Evolutionary conservation across 2,888 invertebrate species (phyloP).

Genomic region (Leptogaster cylindrica): DNA sequence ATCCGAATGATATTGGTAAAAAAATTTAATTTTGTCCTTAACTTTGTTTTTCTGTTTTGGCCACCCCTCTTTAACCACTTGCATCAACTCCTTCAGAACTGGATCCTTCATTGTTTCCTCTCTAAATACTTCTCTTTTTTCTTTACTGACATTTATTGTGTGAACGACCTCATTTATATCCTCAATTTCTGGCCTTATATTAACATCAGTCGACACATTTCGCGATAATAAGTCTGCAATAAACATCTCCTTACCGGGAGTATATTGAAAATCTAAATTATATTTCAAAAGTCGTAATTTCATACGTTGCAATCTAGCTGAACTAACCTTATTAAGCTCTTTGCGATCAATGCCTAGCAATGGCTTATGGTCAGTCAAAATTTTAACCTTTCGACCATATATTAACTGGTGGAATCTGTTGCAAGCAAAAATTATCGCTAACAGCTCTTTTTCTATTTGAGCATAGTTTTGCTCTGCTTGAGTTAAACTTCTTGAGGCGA

Average conservation of each 20-base stretch:
- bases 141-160: not conserved
- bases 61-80: conserved; percentile 15
- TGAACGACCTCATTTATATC: conserved; percentile 41
- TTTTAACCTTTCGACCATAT: conserved; percentile 45
- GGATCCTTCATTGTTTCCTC: conserved; percentile 24
- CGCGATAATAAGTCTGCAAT: conserved; percentile 46
- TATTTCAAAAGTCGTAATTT: conserved; percentile 49
- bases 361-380: conserved; percentile 47
- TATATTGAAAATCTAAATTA: conserved; percentile 48
- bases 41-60: not conserved
- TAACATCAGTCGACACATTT: conserved; percentile 3
- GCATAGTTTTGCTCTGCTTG: conserved; percentile 44
- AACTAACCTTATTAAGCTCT: conserved; percentile 46
- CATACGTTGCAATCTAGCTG: conserved; percentile 48
- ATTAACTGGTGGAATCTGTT: conserved; percentile 49
- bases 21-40: not conserved
- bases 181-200: not conserved
- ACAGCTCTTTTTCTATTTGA: conserved; percentile 43
- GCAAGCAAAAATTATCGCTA: conserved; percentile 48
- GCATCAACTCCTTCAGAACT: not conserved
- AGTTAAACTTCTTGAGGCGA: conserved; percentile 41
- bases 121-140: conserved; percentile 28
- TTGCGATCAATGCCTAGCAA: conserved; percentile 33
- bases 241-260: conserved; percentile 49
- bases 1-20: conserved; percentile 6